Percentiles rank a stretch among this genome's conserved stretches.
phyloP scores from a whole-genome alignment of 2,113 vertebrate species.

The Python bivittatus region DNA sequence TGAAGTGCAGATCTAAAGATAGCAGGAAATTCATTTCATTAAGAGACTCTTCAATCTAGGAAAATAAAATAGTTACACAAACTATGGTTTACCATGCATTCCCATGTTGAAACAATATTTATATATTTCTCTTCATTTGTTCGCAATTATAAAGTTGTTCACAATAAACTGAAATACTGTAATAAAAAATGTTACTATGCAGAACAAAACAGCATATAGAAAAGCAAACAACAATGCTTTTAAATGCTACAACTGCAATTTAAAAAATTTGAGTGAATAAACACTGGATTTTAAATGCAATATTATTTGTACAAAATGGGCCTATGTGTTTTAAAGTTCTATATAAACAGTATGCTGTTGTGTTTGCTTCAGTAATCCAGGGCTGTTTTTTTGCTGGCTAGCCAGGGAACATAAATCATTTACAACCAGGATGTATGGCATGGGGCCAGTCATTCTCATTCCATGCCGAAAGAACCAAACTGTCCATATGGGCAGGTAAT shows the following conservation, averaged over 20 bases:
- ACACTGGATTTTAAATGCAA: neutral
- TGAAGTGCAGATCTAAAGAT: slow-evolving; percentile 93
- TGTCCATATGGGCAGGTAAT: neutral
- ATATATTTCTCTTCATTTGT: neutral
- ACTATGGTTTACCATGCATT: neutral
- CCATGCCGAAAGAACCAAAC: neutral
- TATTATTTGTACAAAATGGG: neutral
- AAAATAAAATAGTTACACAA: slow-evolving; percentile 47
- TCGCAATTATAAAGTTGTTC: too few species aligned
- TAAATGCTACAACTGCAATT: neutral
- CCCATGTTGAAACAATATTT: neutral
- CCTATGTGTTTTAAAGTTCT: neutral
- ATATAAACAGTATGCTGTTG: neutral
- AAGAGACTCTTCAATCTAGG: slow-evolving; percentile 93
- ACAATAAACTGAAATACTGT: neutral
- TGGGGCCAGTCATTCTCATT: neutral
- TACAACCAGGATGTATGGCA: neutral
- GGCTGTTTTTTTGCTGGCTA: neutral
- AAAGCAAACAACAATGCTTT: neutral
- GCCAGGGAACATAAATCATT: neutral
- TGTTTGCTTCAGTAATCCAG: neutral
- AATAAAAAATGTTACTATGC: neutral
- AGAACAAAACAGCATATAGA: neutral
- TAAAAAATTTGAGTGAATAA: neutral
- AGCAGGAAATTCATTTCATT: slow-evolving; percentile 96